A percentile compares a stretch with the other conserved stretches of the same genome.
phyloP scores from a whole-genome alignment of 2,797 vertebrate species.

The Staurois parvus region DNA sequence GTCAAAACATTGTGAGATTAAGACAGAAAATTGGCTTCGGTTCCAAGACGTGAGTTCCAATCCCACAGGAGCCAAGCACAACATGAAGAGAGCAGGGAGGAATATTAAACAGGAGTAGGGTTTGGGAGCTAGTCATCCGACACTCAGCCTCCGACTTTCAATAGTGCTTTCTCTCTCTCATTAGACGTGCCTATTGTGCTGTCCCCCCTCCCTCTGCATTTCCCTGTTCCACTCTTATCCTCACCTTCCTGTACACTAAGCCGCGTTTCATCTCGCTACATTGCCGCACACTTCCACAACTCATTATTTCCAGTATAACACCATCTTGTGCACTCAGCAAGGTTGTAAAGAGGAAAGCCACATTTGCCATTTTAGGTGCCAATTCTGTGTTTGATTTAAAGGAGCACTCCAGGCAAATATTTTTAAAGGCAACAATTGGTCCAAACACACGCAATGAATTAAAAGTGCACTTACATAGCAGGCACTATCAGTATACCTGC shows the following conservation, averaged over 20 bases:
- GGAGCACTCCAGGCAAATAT: too few relatives aligned
- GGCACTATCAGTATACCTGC: too few relatives aligned
- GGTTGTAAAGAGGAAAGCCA: not conserved
- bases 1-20: conserved; percentile 87
- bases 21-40: conserved; percentile 83
- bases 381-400: too few relatives aligned
- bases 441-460: too few relatives aligned
- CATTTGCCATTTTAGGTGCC: too few relatives aligned
- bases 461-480: too few relatives aligned
- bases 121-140: conserved; percentile 69
- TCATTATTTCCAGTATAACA: conserved; percentile 11
- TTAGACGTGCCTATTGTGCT: conserved; percentile 45
- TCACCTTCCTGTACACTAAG: conserved; percentile 37
- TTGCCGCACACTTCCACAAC: conserved; percentile 18
- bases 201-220: not conserved
- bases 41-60: conserved; percentile 86
- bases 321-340: not conserved
- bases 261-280: conserved; percentile 20
- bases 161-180: conserved; percentile 33
- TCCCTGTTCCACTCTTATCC: conserved; percentile 14
- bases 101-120: conserved; percentile 80
- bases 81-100: conserved; percentile 76
- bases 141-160: conserved; percentile 33
- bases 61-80: conserved; percentile 82
- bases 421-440: too few relatives aligned